Evolutionary conservation across 2,113 vertebrate species (phyloP).

Genomic region (Pollachius pollachius): DNA sequence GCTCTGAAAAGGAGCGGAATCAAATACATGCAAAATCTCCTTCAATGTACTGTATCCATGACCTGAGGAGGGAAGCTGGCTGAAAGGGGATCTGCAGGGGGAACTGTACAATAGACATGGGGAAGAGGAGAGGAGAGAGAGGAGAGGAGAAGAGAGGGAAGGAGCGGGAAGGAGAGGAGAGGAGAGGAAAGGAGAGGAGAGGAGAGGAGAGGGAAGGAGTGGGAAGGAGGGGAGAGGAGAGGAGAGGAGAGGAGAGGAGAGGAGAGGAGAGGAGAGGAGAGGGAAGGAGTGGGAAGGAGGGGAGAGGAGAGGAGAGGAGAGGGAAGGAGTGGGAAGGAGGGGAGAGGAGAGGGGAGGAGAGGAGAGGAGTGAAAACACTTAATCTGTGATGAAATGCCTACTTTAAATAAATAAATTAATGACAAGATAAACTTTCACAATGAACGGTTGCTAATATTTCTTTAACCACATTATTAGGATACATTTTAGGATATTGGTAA

Average conservation of each 20-base stretch:
- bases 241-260: slow-evolving; percentile 15
- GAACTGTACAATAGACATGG: slow-evolving; percentile 63
- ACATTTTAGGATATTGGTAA: no score
- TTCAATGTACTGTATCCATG: slow-evolving; percentile 75
- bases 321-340: not conserved
- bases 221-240: slow-evolving; percentile 20
- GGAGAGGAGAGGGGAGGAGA: not conserved
- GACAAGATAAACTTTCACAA: no score
- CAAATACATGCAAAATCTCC: slow-evolving; percentile 75
- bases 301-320: slow-evolving; percentile 33
- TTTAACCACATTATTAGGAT: no score
- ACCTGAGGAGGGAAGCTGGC: slow-evolving; percentile 66
- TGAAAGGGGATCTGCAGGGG: slow-evolving; percentile 66
- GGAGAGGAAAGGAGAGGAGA: not conserved
- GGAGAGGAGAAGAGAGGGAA: slow-evolving; percentile 32
- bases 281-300: slow-evolving; percentile 24
- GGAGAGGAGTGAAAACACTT: not conserved
- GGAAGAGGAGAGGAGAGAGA: slow-evolving; percentile 36
- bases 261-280: not conserved
- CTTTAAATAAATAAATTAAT: no score
- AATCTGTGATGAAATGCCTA: no score
- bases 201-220: not conserved
- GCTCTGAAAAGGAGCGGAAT: slow-evolving; percentile 76
- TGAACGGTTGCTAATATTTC: no score
- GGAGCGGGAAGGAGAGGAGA: not conserved